phyloP scores from a whole-genome alignment of 2,113 vertebrate genomes.

The Cyprinodon variegatus region DNA sequence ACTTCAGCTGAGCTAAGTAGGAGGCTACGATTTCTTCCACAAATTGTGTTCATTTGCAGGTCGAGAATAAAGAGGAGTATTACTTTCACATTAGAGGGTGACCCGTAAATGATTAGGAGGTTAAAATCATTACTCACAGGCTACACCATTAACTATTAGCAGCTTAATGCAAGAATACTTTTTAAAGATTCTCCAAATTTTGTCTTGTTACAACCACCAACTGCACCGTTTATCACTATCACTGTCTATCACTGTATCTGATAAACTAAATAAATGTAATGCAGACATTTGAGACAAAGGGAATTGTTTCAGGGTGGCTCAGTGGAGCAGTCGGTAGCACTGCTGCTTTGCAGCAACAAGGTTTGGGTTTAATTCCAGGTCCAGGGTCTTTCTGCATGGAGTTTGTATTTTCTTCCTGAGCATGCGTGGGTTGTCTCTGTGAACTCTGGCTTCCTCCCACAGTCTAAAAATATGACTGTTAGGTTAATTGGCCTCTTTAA shows the following conservation, averaged over 20 bases:
- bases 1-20: neutral
- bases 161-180: neutral
- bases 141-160: neutral
- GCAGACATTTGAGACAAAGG: neutral
- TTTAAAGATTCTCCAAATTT: neutral
- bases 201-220: neutral
- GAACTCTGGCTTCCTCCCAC: too few relatives aligned
- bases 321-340: too few relatives aligned
- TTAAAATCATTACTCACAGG: neutral
- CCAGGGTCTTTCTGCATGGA: too few relatives aligned
- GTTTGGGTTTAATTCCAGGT: too few relatives aligned
- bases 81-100: neutral
- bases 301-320: neutral
- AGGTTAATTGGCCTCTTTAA: too few relatives aligned
- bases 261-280: neutral
- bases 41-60: neutral
- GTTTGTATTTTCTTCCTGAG: too few relatives aligned
- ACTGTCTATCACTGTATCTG: neutral
- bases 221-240: neutral
- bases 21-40: neutral
- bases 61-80: neutral
- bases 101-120: neutral
- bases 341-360: too few relatives aligned
- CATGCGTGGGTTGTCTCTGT: too few relatives aligned
- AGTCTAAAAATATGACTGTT: too few relatives aligned